phyloP scores from a whole-genome alignment of 92 coral and sea anemone species.

The Parazoanthus swiftii region DNA sequence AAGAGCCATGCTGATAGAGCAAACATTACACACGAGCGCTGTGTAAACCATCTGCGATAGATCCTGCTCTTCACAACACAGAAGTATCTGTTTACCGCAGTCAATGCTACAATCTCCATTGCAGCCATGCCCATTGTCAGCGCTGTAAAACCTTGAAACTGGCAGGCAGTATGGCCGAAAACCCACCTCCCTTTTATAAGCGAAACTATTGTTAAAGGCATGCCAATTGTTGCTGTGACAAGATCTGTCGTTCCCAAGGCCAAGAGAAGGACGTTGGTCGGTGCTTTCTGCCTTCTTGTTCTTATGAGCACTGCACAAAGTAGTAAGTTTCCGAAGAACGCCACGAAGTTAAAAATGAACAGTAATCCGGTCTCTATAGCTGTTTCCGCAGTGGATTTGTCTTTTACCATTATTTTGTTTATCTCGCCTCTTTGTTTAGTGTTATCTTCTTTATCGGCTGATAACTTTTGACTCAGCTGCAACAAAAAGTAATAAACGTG shows the following conservation, averaged over 20 bases:
- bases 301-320: not conserved
- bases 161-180: constrained; percentile 29
- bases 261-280: constrained; percentile 10
- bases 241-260: constrained; percentile 27
- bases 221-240: constrained; percentile 18
- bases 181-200: constrained; percentile 28
- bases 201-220: constrained; percentile 32
- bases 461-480: not conserved
- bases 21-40: not conserved
- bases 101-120: not conserved
- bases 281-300: not conserved
- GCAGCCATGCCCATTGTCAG: constrained; percentile 18
- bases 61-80: constrained; percentile 21
- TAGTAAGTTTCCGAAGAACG: constrained; percentile 21
- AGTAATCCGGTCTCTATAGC: constrained; percentile 8
- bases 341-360: not conserved
- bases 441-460: not conserved
- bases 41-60: constrained; percentile 12
- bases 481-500: not conserved
- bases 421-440: not conserved
- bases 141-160: constrained; percentile 35
- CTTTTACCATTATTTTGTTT: not conserved
- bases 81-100: constrained; percentile 12
- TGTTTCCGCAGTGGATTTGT: not conserved
- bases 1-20: constrained; percentile 6